Base-by-base conservation (phyloP, 1,140 invertebrate genomes). In the Cotesia vestalis region DNA sequence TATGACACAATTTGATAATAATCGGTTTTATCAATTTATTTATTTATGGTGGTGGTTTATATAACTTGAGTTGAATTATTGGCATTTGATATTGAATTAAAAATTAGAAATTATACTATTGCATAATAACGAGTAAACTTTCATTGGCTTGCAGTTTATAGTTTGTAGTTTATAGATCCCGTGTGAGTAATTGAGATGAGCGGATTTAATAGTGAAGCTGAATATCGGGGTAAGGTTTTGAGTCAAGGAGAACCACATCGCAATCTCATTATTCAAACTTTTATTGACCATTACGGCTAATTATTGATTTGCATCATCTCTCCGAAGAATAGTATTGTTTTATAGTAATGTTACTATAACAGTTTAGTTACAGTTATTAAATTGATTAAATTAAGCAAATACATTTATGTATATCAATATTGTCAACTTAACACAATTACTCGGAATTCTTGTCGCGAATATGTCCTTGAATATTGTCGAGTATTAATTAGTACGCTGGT, bases 171-270 rank as follows among this genome's bases (percentile, higher is more conserved):
- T 62, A 40, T 14, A 52, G 17, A 64, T 36, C 35, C 38, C 55
- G 9, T 71, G 9, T 66, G 71, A 73, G 76, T 75, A 78, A 76
- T 76, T 73, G 62, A 62, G 51, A 55, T 53, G 66, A 69, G 34
- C 9, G 55, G 11, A 60, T 9, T 46, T 59, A 74, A 75, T 74
- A 75, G 73, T 79, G 73, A 78, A 71, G 64, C 67, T 61, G 72
- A 73, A 73, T 76, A 71, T 55, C 36, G 52, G 72, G 51, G 51
- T 61, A 72, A 57, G 70, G 52, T 72, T 75, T 51, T 60, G 75
- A 85, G 82, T 85, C 83, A 84, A 85, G 83, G 83, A 83, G 79
- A 85, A 80, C 83, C 75, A 76, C 82, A 83, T 80, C 77, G 72
- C 73, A 73, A 75, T 73, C 73, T 68, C 77, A 74, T 76, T 78